Evolutionary conservation across 2,113 vertebrate species (phyloP), one percentile per base, ranked within the genome.

Genomic region (Merops nubicus): DNA sequence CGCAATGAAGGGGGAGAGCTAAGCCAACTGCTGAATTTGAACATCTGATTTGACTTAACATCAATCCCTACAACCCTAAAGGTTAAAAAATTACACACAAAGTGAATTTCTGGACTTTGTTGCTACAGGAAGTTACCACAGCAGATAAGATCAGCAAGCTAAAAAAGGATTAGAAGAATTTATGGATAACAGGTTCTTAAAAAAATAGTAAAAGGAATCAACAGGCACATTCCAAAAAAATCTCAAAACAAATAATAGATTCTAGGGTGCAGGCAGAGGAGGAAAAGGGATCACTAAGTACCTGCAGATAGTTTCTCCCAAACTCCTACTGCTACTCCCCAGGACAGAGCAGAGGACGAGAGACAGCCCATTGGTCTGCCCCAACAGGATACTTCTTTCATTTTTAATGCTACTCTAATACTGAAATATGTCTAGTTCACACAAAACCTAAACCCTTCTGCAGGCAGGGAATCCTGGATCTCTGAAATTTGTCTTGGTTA

Each of bases 321-420:
- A 78, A 6, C 38, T 43, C 42, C 47, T 82, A 4, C 1, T 60
- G 36, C 45, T 43, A 0, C 31, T 64, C 29, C 42, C 38, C 47
- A 68, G 23, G 56, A 63, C 6, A 33, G 6, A 29, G 36, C 1
- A 31, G 2, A 25, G 56, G 34, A 76, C 86, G 15, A 6, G 15
- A 6, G 10, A 31, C 1, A 0, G 1, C 72, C 10, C 40, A 36
- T 0, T 3, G 22, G 2, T 18, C 17, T 42, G 42, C 12, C 42
- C 34, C 38, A 74, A 28, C 14, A 47, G 7, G 20, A 25, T 13
- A 36, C 15, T 17, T 29, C 8, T 47, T 36, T 63, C 8, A 13
- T 57, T 62, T 34, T 28, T n/a, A 79, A 23, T 53, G 28, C 19
- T 40, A 38, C 25, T 45, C 10, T 23, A 28, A 38, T 8, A 65